phyloP scores from a whole-genome alignment of 2,113 vertebrate genomes.

The Grammomys surdaster region DNA sequence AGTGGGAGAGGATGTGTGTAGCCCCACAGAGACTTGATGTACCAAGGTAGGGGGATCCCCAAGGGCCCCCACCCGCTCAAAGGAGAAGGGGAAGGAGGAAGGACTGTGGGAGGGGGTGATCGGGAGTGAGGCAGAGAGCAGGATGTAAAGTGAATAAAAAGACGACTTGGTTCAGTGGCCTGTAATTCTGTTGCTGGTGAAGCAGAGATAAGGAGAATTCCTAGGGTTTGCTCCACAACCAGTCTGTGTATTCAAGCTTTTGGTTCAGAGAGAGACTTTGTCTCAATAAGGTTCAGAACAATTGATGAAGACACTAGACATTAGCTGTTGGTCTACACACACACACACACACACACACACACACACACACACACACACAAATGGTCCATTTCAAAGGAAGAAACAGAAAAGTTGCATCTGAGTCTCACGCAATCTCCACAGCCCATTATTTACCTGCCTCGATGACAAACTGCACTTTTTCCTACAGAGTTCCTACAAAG shows the following conservation, averaged over 20 bases:
- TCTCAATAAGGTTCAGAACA: background rate
- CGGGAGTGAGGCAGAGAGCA: too few species aligned
- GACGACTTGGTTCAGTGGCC: background rate
- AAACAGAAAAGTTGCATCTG: slow-evolving; percentile 10
- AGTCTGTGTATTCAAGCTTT: background rate
- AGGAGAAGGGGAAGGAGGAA: too few species aligned
- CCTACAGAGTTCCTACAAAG: slow-evolving; percentile 46
- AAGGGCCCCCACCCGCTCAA: too few species aligned
- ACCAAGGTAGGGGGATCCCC: too few species aligned
- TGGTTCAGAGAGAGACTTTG: background rate
- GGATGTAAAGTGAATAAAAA: too few species aligned
- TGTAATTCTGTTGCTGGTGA: background rate
- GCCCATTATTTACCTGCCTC: slow-evolving; percentile 19
- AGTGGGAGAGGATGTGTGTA: too few species aligned
- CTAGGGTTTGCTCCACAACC: background rate
- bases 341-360: background rate
- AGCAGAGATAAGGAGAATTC: background rate
- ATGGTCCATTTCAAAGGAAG: slow-evolving; percentile 3
- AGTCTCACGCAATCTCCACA: background rate
- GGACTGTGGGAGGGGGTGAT: too few species aligned
- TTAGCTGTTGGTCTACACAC: background rate
- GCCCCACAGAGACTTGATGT: too few species aligned
- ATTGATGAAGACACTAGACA: background rate
- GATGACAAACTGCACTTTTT: slow-evolving; percentile 42
- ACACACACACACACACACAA: background rate